Percentiles rank a stretch among this genome's conserved stretches.
phyloP scores from a whole-genome alignment of 2,113 vertebrate species.

The Amia ocellicauda region DNA sequence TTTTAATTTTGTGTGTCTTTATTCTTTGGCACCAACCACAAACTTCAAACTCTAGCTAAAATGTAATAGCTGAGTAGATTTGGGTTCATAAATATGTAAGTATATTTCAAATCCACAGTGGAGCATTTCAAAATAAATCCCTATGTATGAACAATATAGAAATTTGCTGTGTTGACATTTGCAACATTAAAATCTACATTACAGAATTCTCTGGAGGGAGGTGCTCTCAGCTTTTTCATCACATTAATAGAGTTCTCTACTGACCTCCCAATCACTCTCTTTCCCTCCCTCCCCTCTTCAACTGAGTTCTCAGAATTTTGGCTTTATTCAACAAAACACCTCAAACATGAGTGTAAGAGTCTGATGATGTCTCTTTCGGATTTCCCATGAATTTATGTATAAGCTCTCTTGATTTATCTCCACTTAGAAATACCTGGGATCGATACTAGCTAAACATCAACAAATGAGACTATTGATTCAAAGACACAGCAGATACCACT shows the following conservation, averaged over 20 bases:
- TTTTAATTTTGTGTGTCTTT: background rate
- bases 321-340: background rate
- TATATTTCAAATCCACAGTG: too few species aligned
- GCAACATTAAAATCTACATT: too few species aligned
- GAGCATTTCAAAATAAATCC: too few species aligned
- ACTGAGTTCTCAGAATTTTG: background rate
- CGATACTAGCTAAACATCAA: conserved; percentile 24
- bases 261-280: too few species aligned
- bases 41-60: too few species aligned
- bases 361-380: background rate
- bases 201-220: too few species aligned
- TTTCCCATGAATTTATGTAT: conserved; percentile 8
- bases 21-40: background rate
- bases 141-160: background rate
- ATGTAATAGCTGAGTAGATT: background rate
- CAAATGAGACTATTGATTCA: conserved; percentile 32
- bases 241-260: too few species aligned
- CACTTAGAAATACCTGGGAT: conserved; percentile 8
- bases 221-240: too few species aligned
- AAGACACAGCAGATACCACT: conserved; percentile 18
- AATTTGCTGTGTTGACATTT: background rate
- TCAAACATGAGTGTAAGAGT: background rate
- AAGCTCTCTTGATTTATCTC: conserved; percentile 25
- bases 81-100: background rate
- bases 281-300: background rate